phyloP scores from a whole-genome alignment of 2,797 vertebrate genomes.

The Enteromius thamalakanensis region DNA sequence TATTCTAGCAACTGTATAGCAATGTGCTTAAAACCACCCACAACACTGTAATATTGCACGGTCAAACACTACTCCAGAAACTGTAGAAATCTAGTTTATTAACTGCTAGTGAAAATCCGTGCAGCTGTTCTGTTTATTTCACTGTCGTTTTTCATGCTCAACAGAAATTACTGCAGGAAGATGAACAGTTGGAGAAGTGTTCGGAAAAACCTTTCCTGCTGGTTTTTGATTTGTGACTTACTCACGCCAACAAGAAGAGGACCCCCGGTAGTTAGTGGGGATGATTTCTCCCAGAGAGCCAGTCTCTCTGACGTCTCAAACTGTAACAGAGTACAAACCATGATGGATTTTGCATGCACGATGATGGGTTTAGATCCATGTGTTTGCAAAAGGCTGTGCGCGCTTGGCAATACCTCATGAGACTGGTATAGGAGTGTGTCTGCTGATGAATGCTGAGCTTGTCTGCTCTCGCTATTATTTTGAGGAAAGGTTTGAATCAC shows the following conservation, averaged over 20 bases:
- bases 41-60: not conserved
- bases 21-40: not conserved
- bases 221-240: conserved; percentile 54
- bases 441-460: conserved; percentile 40
- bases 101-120: conserved; percentile 23
- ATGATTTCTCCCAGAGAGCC: conserved; percentile 29
- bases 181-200: conserved; percentile 20
- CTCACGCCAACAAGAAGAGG: conserved; percentile 38
- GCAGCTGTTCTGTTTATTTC: conserved; percentile 35
- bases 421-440: conserved; percentile 1
- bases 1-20: not conserved
- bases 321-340: conserved; percentile 45
- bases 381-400: conserved; percentile 47
- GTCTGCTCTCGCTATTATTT: not conserved
- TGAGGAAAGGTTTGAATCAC: not conserved
- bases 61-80: not conserved
- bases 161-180: conserved; percentile 4
- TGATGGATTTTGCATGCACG: conserved; percentile 52
- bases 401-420: conserved; percentile 23
- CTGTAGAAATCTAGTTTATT: conserved; percentile 1
- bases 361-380: conserved; percentile 48
- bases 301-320: conserved; percentile 37
- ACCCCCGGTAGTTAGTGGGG: conserved; percentile 33
- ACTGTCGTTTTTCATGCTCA: conserved; percentile 31
- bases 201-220: conserved; percentile 28